Evolutionary conservation across 2,113 vertebrate species (phyloP).

Genomic region (Vombatus ursinus): DNA sequence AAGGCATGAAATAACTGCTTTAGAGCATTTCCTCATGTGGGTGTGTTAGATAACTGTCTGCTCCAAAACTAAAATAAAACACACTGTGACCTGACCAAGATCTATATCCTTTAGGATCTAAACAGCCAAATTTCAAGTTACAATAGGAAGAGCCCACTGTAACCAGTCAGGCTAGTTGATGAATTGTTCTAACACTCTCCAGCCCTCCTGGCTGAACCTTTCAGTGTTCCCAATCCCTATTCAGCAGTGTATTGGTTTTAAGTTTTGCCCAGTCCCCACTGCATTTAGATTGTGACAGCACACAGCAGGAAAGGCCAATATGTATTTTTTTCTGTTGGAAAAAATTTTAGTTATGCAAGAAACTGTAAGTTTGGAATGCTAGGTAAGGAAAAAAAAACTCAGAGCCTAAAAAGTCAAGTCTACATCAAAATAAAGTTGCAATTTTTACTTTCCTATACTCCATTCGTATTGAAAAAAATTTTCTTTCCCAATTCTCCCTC

Average conservation of each 20-base stretch:
- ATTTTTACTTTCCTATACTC: constrained; percentile 59
- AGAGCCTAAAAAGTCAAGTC: constrained; percentile 62
- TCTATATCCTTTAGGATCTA: constrained; percentile 14
- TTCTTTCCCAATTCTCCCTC: constrained; percentile 31
- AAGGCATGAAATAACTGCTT: constrained; percentile 86
- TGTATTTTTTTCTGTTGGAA: constrained; percentile 60
- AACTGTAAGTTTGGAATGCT: constrained; percentile 46
- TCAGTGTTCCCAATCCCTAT: constrained; percentile 70
- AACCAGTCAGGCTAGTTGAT: neutral
- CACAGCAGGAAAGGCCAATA: constrained; percentile 55
- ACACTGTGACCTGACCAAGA: constrained; percentile 65
- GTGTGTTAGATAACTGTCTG: constrained; percentile 87
- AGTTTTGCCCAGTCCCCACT: constrained; percentile 77
- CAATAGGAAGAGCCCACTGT: constrained; percentile 60
- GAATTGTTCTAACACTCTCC: constrained; percentile 6
- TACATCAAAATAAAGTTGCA: constrained; percentile 53
- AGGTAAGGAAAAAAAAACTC: constrained; percentile 54
- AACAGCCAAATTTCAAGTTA: constrained; percentile 67
- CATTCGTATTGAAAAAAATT: constrained; percentile 54
- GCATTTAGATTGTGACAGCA: constrained; percentile 65
- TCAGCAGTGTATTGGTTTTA: constrained; percentile 69
- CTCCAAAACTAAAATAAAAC: constrained; percentile 83
- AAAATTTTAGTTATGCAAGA: constrained; percentile 60
- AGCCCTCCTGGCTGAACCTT: constrained; percentile 48
- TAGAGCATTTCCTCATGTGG: constrained; percentile 85